Percentiles rank a stretch among this genome's conserved stretches.
These are phyloP conservation scores for Meiosimyza platycephala DNA, from an alignment of 2,888 invertebrate genomes.

Conservation along the genomic window DNA sequence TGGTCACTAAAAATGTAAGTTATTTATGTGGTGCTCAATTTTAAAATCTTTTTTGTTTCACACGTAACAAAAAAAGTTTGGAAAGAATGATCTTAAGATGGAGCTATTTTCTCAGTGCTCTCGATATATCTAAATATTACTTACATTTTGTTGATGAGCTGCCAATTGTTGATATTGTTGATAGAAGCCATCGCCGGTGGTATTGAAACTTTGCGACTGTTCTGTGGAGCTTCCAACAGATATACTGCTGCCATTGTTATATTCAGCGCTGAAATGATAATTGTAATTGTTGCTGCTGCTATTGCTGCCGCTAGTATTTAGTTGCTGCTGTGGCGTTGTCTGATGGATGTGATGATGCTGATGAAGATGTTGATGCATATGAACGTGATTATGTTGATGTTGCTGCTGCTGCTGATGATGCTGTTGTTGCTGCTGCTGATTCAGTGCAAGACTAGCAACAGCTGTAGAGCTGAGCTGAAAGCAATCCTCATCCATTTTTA, in stretches of 20 bases:
- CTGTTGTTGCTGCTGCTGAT: slow-evolving; percentile 46
- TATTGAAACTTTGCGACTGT: slow-evolving; percentile 46
- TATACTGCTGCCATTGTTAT: slow-evolving; percentile 61
- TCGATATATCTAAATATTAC: slow-evolving; percentile 36
- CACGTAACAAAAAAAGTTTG: too few species aligned
- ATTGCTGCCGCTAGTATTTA: slow-evolving; percentile 34
- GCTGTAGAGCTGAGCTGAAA: slow-evolving; percentile 69
- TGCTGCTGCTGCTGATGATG: slow-evolving; percentile 46
- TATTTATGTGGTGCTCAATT: too few species aligned
- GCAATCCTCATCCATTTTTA: slow-evolving; percentile 90
- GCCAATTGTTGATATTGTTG: slow-evolving; percentile 52
- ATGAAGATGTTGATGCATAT: slow-evolving; percentile 49
- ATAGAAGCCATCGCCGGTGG: slow-evolving; percentile 51
- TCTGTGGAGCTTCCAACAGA: slow-evolving; percentile 66
- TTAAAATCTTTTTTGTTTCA: too few species aligned
- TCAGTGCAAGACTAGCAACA: slow-evolving; percentile 45
- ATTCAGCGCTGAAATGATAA: slow-evolving; percentile 68
- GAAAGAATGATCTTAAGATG: too few species aligned
- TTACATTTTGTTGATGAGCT: slow-evolving; percentile 61
- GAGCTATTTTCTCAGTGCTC: too few species aligned
- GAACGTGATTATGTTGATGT: slow-evolving; percentile 48
- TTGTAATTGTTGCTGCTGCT: slow-evolving; percentile 53
- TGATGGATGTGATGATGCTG: slow-evolving; percentile 40
- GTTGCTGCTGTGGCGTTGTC: slow-evolving; percentile 32
- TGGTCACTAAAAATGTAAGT: too few species aligned